Conservation (phyloP, 92 coral and sea anemone genomes). For the Siderastrea siderea region DNA sequence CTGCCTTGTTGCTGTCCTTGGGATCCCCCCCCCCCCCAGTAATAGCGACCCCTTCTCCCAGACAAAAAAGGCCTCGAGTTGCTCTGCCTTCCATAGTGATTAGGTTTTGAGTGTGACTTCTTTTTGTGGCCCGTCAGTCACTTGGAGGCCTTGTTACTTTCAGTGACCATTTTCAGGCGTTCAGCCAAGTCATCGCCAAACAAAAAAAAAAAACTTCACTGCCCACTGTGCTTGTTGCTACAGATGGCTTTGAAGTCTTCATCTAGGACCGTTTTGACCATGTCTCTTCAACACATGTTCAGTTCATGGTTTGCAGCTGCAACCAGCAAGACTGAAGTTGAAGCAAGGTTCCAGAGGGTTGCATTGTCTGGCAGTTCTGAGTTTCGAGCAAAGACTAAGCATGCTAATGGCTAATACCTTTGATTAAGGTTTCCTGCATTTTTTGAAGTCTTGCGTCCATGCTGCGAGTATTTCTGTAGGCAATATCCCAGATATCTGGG, state of each 20-base stretch:
- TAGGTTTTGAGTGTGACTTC: too few species aligned
- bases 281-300: slow-evolving; percentile 43
- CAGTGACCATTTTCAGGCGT: slow-evolving; percentile 42
- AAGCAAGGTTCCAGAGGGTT: slow-evolving; percentile 37
- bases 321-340: slow-evolving; percentile 34
- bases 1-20: too few species aligned
- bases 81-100: too few species aligned
- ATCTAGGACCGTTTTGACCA: slow-evolving; percentile 26
- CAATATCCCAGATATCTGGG: slow-evolving; percentile 65
- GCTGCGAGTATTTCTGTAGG: slow-evolving; percentile 29
- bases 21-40: too few species aligned
- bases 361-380: slow-evolving; percentile 3
- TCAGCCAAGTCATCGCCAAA: slow-evolving; percentile 61
- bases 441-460: slow-evolving; percentile 45
- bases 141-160: slow-evolving; percentile 33
- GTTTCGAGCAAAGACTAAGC: background rate
- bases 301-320: slow-evolving; percentile 53
- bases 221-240: slow-evolving; percentile 28
- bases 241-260: slow-evolving; percentile 41
- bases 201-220: slow-evolving; percentile 3
- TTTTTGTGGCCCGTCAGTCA: too few species aligned
- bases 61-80: too few species aligned
- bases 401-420: slow-evolving; percentile 43
- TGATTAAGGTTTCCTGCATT: slow-evolving; percentile 41
- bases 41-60: too few species aligned